Conservation (phyloP, 1,140 invertebrate species). For the Tetramorium simillimum region DNA sequence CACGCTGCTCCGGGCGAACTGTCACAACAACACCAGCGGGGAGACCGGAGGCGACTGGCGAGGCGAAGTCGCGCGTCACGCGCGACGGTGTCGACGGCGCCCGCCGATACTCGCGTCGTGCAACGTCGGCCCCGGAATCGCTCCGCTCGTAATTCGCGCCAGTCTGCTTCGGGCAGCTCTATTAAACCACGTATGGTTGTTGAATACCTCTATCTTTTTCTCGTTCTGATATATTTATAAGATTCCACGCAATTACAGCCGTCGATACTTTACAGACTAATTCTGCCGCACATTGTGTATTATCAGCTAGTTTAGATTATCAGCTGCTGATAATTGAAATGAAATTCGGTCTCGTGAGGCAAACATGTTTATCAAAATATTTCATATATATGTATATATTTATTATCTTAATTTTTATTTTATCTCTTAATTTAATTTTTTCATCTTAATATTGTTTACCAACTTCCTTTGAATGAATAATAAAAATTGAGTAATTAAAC, state of each 20-base stretch:
- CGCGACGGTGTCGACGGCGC: not conserved
- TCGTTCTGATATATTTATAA: not conserved
- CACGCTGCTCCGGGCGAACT: not conserved
- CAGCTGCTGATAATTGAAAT: not conserved
- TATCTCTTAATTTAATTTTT: not conserved
- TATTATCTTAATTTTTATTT: not conserved
- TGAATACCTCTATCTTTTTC: not conserved
- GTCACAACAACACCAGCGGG: conserved; percentile 7
- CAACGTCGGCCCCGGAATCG: not conserved
- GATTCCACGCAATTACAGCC: not conserved
- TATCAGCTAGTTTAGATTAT: not conserved
- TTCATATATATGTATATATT: not conserved
- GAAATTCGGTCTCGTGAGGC: not conserved
- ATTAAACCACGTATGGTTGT: not conserved
- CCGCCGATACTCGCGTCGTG: too few species aligned
- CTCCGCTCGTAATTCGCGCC: not conserved
- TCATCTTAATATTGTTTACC: not conserved
- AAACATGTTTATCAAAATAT: not conserved
- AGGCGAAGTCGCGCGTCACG: not conserved
- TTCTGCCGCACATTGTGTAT: not conserved
- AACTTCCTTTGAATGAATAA: not conserved
- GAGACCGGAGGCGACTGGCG: too few species aligned
- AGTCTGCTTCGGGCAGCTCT: too few species aligned
- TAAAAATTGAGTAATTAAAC: not conserved
- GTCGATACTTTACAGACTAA: not conserved